phyloP scores from a whole-genome alignment of 1,140 invertebrate species.

The Drosophila micromelanica region DNA sequence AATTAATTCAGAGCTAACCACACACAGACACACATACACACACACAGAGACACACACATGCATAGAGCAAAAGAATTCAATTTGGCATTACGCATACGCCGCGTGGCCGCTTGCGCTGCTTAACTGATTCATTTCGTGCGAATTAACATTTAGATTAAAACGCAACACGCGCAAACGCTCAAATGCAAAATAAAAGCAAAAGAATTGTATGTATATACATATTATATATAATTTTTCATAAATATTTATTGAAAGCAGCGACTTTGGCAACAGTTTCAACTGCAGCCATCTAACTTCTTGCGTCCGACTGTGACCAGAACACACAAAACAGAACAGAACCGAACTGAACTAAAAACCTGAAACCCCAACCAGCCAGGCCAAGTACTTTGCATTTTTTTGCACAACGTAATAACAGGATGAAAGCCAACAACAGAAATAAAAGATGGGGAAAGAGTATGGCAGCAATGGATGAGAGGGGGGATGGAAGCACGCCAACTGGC shows the following conservation, averaged over 20 bases:
- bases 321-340: not conserved
- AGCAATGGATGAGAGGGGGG: not conserved
- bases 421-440: conserved; percentile 49
- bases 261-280: conserved; percentile 54
- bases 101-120: conserved; percentile 30
- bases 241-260: conserved; percentile 69
- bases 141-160: conserved; percentile 82
- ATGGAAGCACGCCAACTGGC: conserved; percentile 18
- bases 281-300: conserved; percentile 65
- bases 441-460: not conserved
- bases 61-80: conserved; percentile 24
- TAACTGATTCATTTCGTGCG: conserved; percentile 71
- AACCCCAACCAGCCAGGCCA: conserved; percentile 5
- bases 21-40: conserved; percentile 18
- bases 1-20: conserved; percentile 59
- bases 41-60: conserved; percentile 6
- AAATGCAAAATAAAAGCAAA: conserved; percentile 13
- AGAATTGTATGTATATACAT: conserved; percentile 1
- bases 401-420: conserved; percentile 66
- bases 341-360: not conserved
- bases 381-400: conserved; percentile 70
- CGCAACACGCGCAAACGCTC: conserved; percentile 33
- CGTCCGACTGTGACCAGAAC: conserved; percentile 23
- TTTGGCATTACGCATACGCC: conserved; percentile 63
- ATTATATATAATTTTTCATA: conserved; percentile 73